Percentiles rank a stretch among this genome's conserved stretches.
Conservation (phyloP, 2,888 invertebrate genomes). For the Dynastes tityus region DNA sequence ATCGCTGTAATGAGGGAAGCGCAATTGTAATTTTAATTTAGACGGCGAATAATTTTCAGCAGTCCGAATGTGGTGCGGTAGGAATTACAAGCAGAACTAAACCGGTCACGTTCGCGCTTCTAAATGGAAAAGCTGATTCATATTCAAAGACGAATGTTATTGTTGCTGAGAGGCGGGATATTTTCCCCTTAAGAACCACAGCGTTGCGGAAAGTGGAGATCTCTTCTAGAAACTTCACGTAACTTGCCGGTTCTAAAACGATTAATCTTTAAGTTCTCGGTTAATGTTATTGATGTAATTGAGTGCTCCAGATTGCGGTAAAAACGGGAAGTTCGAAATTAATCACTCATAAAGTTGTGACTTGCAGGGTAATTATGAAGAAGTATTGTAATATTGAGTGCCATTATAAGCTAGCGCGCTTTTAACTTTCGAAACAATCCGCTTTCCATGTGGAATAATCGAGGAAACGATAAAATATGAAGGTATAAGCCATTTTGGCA, state of each 20-base stretch:
- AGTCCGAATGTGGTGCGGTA: background rate
- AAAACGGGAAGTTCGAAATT: slow-evolving; percentile 40
- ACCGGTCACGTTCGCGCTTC: slow-evolving; percentile 37
- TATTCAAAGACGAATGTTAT: slow-evolving; percentile 53
- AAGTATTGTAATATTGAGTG: slow-evolving; percentile 9
- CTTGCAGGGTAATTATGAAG: background rate
- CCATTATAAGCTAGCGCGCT: background rate
- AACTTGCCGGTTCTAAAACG: slow-evolving; percentile 53
- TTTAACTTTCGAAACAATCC: background rate
- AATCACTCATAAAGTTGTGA: slow-evolving; percentile 10
- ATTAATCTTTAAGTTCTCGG: slow-evolving; percentile 52
- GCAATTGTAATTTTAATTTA: slow-evolving; percentile 34
- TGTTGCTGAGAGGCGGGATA: slow-evolving; percentile 50
- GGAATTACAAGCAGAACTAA: slow-evolving; percentile 30
- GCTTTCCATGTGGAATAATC: background rate
- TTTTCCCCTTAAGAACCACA: slow-evolving; percentile 44
- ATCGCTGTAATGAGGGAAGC: slow-evolving; percentile 18
- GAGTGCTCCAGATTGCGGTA: slow-evolving; percentile 45
- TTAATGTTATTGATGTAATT: slow-evolving; percentile 54
- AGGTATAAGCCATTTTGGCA: too few relatives aligned
- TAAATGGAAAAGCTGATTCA: slow-evolving; percentile 51
- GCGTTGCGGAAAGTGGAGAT: slow-evolving; percentile 35
- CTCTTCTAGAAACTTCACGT: slow-evolving; percentile 47
- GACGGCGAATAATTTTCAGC: slow-evolving; percentile 37
- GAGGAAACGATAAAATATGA: background rate